A percentile compares a stretch with the other conserved stretches of the same genome.
These are phyloP conservation scores for Xenus cinereus DNA, from an alignment of 2,113 vertebrate species.

Conservation along the genomic window DNA sequence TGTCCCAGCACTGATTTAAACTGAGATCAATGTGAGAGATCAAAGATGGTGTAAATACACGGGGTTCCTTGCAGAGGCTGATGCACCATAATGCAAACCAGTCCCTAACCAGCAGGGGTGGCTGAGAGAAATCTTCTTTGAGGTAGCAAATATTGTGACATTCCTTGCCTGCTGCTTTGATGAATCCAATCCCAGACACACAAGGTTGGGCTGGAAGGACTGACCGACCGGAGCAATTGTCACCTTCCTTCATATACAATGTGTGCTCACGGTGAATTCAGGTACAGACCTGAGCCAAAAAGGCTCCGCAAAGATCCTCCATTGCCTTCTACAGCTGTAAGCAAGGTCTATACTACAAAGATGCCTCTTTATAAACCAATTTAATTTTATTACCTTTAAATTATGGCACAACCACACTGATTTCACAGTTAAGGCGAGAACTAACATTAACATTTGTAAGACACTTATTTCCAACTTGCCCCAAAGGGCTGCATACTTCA, in stretches of 20 bases:
- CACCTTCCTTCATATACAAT: not conserved
- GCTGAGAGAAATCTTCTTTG: not conserved
- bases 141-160: not conserved
- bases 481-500: not conserved
- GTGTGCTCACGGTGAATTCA: accelerated
- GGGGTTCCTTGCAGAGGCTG: not conserved
- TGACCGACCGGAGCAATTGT: accelerated
- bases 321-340: not conserved
- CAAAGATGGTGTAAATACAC: not conserved
- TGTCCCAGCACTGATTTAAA: not conserved
- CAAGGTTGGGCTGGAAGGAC: not conserved
- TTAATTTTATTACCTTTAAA: not conserved
- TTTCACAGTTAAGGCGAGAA: not conserved
- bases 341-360: not conserved
- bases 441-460: not conserved
- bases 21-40: not conserved
- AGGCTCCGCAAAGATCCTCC: not conserved
- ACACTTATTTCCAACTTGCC: not conserved
- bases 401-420: not conserved
- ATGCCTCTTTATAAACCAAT: not conserved
- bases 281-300: not conserved
- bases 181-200: not conserved
- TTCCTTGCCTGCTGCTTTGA: not conserved
- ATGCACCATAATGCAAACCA: not conserved
- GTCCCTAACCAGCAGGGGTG: not conserved